Base-by-base conservation (phyloP, 2,797 vertebrate genomes). In the Echiichthys vipera region DNA sequence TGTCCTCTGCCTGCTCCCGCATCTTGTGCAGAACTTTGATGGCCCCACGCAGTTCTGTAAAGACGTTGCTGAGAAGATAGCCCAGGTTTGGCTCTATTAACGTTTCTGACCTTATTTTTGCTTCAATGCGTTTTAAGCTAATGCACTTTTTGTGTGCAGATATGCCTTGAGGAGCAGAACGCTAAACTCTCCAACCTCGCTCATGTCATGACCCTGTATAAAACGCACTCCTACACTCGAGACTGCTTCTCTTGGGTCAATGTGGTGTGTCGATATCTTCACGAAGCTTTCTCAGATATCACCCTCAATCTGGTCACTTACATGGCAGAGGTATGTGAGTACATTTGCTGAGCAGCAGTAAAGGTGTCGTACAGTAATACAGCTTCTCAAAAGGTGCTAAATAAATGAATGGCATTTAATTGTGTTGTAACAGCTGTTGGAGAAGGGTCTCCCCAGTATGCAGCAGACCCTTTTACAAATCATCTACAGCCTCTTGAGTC, bases 191-290 rank as follows among this genome's bases (percentile, higher is more conserved):
- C 97, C 71, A 97, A 99, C 85, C 95, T 99, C 8, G 97, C 97
- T 49, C 98, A 99, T 12, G 98, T 99, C 68, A 99, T 99, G 98
- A 98, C 96, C 46, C 94, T 99, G 74, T 99, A 99, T 78, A 99
- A 98, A 93, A 99, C 97, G 0, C 97, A 96, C 83, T 96, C 96
- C 74, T 99, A 99, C 86, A 99, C 97, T 0, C 95, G 98, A 67
- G 96, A 99, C 91, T 96, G 96, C 78, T 95, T 95, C 80, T 97
- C 97, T 0, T 99, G 98, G 98, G 97, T 99, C 61, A 98, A 95
- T 0, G 98, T 99, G 72, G 97, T 99, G 80, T 99, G 98, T 81
- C 95, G 98, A 13, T 99, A 99, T 81, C 96, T 99, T 49, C 96
- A 99, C 11, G 97, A 99, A 86, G 96, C 98, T 8, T 99, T 98